Evolutionary conservation across 1,140 invertebrate genomes (phyloP), one percentile per base, ranked within the genome.

Genomic region (Drusus annulatus): DNA sequence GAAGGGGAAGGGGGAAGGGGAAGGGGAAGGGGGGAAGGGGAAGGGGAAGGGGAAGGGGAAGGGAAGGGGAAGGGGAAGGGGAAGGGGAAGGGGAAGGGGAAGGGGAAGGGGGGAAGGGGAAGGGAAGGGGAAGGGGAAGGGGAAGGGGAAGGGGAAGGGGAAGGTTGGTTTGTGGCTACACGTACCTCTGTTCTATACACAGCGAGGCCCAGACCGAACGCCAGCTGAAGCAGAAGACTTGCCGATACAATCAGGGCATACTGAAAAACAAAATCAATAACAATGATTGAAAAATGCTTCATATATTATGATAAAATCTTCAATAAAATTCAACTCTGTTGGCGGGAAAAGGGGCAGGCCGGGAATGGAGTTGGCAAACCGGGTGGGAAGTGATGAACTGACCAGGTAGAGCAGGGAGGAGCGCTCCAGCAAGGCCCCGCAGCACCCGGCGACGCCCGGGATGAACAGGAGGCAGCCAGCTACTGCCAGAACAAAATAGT

Each of bases 361-460:
- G 31, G 31, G 8, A 45, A 45, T 1, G 36, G 36, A 45, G 3
- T 45, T 45, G 10, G 8, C 8, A 2, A 13, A 13, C 8, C 36
- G 7, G 36, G 36, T 45, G 36, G 36, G 36, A 45, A 45, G 13
- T 7, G 36, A 8, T 13, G 36, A 7, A 60, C 62, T 28, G 16
- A 65, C 62, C 62, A n/a, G 16, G 16, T 65, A 65, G 10, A 65
- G 28, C 21, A 65, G 25, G 13, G 21, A 31, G 25, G 23, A 15
- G 3, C 28, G 23, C 8, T 10, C 23, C 62, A 31, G 21, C 15
- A 65, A 15, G 2, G 62, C 62, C 28, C 62, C 62, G n/a, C 23
- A 25, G 25, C 62, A 65, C 21, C 62, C 62, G 23, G 62, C n/a
- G 62, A 65, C 15, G 21, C 62, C 62, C 5, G 62, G 62, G 10